Conservation (phyloP, 2,113 vertebrate species). For the Psammodynastes pulverulentus region DNA sequence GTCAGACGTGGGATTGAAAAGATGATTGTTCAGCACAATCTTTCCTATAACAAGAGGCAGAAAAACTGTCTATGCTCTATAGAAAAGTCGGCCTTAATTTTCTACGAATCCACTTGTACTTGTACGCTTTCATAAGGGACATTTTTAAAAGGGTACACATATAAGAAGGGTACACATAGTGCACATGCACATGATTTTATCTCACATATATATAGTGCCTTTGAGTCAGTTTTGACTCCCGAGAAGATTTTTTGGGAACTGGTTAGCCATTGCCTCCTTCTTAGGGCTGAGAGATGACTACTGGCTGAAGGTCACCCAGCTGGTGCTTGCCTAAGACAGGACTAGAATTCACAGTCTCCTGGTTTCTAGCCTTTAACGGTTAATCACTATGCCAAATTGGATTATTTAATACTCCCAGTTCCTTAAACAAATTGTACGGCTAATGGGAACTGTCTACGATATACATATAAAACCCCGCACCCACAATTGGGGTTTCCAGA, state of each 20-base stretch:
- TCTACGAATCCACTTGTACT: background rate
- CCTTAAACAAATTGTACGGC: background rate
- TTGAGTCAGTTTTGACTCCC: background rate
- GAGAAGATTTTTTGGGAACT: background rate
- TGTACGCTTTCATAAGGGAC: background rate
- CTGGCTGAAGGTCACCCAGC: background rate
- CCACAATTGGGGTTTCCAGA: background rate
- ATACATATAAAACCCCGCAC: background rate
- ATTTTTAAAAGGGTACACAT: background rate
- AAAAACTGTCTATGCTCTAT: background rate
- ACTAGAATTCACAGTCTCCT: background rate
- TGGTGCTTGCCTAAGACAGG: background rate
- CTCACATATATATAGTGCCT: background rate
- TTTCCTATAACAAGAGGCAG: background rate
- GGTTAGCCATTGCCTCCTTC: background rate
- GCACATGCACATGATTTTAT: background rate
- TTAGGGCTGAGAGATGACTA: background rate
- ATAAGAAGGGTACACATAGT: background rate
- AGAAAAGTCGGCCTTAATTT: background rate
- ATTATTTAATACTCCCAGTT: background rate
- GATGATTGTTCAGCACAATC: background rate
- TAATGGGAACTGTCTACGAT: background rate
- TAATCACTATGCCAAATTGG: background rate
- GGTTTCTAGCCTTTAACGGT: background rate
- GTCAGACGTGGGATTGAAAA: background rate